Base-by-base conservation (phyloP, 2,888 invertebrate genomes). In the Diarsia brunnea region DNA sequence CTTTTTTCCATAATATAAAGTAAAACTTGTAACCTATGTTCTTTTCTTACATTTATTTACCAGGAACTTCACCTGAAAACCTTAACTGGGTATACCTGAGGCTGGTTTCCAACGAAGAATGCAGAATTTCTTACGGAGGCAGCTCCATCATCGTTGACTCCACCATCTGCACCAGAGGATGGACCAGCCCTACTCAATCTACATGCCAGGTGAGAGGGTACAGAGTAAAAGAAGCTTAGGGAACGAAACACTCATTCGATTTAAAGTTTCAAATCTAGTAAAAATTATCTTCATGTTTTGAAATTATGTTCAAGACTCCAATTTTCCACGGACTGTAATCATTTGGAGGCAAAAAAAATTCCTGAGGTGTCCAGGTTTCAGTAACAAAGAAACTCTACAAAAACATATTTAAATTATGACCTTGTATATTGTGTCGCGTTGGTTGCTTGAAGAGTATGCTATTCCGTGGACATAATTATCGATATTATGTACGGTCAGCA, bases 131-230 rank as follows among this genome's bases (percentile, higher is more conserved):
- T 0, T 94, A 84, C 82, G 84, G 88, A 0, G 88, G 87, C 69
- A 92, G 91, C 75, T 65, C 75, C 24, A 92, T 92, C 79, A 88
- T 95, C 75, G 87, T 82, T 24, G 88, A 89, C 47, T 92, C 94
- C 8, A 94, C 94, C 55, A 93, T 95, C 78, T 95, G 95, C 79
- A 94, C 93, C 2, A 81, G 87, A 4, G 86, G 84, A 7, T 93
- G 91, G 88, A 93, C 93, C 74, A 91, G 88, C 27, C 88, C 93
- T 70, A 92, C 91, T 65, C 95, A 95, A 86, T 94, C 94, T 51
- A 93, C 92, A 69, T 95, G 95, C 88, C 91, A 92, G 90, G 93
- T 94, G 83, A 78, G 65, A 71, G 12, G 3, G 2, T 11, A 11
- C 16, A 60, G 1, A 27, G n/a, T 27, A 4, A 24, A 27, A 8